Evolutionary conservation across 1,140 invertebrate species (phyloP), one percentile per base, ranked within the genome.

Genomic region (Geopemphigus sp.): DNA sequence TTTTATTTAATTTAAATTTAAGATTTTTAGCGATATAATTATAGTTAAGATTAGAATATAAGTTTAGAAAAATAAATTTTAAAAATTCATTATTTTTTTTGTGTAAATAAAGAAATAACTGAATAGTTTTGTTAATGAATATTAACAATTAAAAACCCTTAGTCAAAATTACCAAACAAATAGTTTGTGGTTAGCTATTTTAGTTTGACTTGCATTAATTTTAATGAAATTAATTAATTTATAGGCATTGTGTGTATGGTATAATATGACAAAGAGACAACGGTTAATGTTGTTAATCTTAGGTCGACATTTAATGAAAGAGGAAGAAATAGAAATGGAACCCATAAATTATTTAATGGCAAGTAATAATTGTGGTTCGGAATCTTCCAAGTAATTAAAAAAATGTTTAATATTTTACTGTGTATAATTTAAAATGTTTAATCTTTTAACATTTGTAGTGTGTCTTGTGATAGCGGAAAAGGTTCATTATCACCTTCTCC

Each of bases 181-280:
- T 39, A 39, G 32, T 39, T 8, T 39, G 8, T 39, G 8, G 32
- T 50, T 50, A 11, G 14, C 47, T 50, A 50, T 50, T 5, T 6
- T 6, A 50, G 47, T 50, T 50, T 39, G 32, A 39, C 8, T 39
- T 39, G 32, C 8, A 39, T 39, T 39, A 39, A 8, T 39, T 39
- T 39, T 50, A 50, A 12, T 50, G 1, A 50, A 50, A 12, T 50
- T 50, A 50, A 8, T 50, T 50, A 6, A 50, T 50, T 50, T 50
- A 50, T 78, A 90, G 87, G 91, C 93, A 8, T 91, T 97, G 88
- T 94, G 92, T 84, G 86, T 95, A 5, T 97, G 94, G 94, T 94
- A 93, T 84, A 97, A 96, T 85, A 92, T 95, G 85, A 95, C 92
- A 0, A 90, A 89, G 84, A 92, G 95, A 84, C 90, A 94, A 85